Base-by-base conservation (phyloP, 1,140 invertebrate genomes). In the Drosophila setifemur region DNA sequence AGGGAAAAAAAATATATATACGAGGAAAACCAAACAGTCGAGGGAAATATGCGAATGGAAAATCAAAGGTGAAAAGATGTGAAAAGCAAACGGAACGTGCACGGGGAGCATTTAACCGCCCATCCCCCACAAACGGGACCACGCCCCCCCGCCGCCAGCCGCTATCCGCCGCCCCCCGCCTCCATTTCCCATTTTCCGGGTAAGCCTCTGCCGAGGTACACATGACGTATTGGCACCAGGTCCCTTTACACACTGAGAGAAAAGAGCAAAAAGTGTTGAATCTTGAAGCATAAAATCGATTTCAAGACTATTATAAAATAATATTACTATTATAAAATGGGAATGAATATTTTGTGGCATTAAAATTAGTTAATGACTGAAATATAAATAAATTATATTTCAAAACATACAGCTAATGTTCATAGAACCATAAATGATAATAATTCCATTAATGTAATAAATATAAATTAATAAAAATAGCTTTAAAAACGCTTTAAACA, bases 51-150 rank as follows among this genome's bases (percentile, higher is more conserved):
- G 67, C 61, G 60, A 67, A 70, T 64, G 70, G 29, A 79, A 82
- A 83, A 82, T 83, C 78, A 83, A 78, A 83, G 64, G 73, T 83
- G 79, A 78, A 83, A 70, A 85, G 70, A 78, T 78, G 69, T 40
- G 78, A 73, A 83, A 83, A 70, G 79, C 73, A 83, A 83, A 78
- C 73, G 72, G 39, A 66, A 78, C 73, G 50, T 73, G 73, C 73
- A 73, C 39, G 47, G 54, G 49, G 25, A 63, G 52, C 75, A 64
- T 47, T 63, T 73, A 60, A 64, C 57, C 45, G 11, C 12, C 18
- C 37, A 21, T 53, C 18, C 55, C 12, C 35, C 12, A 18, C n/a
- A n/a, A n/a, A n/a, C n/a, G n/a, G n/a, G 7, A 14, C 39, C 39
- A 6, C n/a, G n/a, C n/a, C n/a, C 29, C 29, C 9, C 2, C 29